A percentile compares a stretch with the other conserved stretches of the same genome.
Evolutionary conservation across 2,888 invertebrate species (phyloP).

Genomic region (Listrodromus nycthemerus): DNA sequence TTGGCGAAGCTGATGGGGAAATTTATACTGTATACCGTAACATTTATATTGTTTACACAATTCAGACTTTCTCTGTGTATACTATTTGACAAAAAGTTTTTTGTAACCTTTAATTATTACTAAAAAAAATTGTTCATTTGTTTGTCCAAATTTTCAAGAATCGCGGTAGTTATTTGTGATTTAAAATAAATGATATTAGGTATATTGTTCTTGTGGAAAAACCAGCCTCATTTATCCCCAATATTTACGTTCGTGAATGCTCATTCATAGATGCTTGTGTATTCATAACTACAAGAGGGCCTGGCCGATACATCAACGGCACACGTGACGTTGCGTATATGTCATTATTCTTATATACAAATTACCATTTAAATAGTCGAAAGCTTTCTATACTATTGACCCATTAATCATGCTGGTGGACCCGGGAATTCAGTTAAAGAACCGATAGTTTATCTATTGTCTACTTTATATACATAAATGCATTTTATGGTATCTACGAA

Average conservation of each 20-base stretch:
- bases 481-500: conserved; percentile 24
- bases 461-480: conserved; percentile 33
- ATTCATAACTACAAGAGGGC: conserved; percentile 52
- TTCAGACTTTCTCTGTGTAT: too few relatives aligned
- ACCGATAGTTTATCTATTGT: conserved; percentile 25
- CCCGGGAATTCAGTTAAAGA: conserved; percentile 12
- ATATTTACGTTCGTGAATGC: not conserved
- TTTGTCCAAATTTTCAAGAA: not conserved
- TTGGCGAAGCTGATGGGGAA: too few relatives aligned
- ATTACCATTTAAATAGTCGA: conserved; percentile 66
- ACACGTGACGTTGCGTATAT: conserved; percentile 61
- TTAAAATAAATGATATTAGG: not conserved
- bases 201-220: not conserved
- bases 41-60: too few relatives aligned
- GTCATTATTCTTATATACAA: conserved; percentile 48
- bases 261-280: conserved; percentile 34
- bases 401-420: conserved; percentile 46
- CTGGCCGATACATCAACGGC: conserved; percentile 58
- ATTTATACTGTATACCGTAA: too few relatives aligned
- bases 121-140: too few relatives aligned
- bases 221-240: not conserved
- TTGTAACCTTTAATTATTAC: too few relatives aligned
- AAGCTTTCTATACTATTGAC: conserved; percentile 56
- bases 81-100: too few relatives aligned
- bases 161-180: not conserved